Percentiles rank a stretch among this genome's conserved stretches.
These are phyloP conservation scores for Calyptommatus sinebrachiatus DNA, from an alignment of 2,113 vertebrate genomes.

Conservation along the genomic window DNA sequence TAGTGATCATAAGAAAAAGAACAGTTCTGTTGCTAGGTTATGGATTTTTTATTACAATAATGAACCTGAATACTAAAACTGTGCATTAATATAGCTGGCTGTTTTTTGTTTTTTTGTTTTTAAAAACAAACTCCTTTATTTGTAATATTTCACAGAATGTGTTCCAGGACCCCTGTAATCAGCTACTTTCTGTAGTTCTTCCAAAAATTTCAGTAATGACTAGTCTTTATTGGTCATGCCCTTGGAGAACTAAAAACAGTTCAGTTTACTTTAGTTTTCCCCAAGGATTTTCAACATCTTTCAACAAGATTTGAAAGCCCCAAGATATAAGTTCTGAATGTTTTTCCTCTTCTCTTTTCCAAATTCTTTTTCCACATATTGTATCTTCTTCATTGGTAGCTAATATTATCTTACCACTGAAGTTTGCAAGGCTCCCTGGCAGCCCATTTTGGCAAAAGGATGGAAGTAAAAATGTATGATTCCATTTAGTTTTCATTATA, in stretches of 20 bases:
- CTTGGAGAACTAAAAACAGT: background rate
- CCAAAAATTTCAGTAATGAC: background rate
- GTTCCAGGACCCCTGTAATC: background rate
- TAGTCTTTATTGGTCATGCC: background rate
- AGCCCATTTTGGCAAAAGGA: no score
- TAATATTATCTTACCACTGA: no score
- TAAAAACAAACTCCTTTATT: background rate
- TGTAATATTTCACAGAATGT: slow-evolving; percentile 9
- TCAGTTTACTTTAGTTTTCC: no score
- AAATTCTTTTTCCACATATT: no score
- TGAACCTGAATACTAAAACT: slow-evolving; percentile 7
- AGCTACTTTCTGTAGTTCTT: background rate
- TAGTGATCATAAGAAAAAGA: slow-evolving; percentile 3
- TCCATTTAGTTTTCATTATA: background rate
- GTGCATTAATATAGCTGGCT: slow-evolving; percentile 11
- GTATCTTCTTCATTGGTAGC: no score
- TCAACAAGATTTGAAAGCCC: no score
- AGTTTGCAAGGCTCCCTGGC: no score
- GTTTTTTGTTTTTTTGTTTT: no score
- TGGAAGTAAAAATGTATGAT: no score
- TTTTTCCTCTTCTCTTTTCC: no score
- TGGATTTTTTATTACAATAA: slow-evolving; percentile 9
- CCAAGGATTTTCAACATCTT: no score
- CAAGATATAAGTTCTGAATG: no score
- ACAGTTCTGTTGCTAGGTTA: slow-evolving; percentile 23